Evolutionary conservation across 2,113 vertebrate genomes (phyloP).

Genomic region (Callionymus lyra): DNA sequence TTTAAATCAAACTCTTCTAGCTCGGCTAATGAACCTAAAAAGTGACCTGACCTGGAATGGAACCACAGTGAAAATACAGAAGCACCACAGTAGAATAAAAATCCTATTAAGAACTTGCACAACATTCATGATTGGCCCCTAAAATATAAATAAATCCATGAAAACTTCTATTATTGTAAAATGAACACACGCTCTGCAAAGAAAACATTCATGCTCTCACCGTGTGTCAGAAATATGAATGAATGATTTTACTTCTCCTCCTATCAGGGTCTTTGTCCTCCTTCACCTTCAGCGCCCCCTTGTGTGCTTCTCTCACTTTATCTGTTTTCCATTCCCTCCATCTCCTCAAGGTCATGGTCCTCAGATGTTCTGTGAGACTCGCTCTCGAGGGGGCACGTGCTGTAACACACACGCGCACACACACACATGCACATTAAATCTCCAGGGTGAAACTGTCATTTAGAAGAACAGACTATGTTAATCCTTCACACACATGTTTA

Average conservation of each 20-base stretch:
- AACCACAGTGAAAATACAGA: no score
- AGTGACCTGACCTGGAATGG: no score
- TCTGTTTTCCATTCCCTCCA: constrained; percentile 22
- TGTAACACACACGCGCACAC: constrained; percentile 5
- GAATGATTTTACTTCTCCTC: neutral
- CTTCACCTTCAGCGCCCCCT: constrained; percentile 14
- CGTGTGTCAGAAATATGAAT: neutral
- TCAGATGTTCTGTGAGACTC: constrained; percentile 38
- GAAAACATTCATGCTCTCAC: no score
- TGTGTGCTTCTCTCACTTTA: constrained; percentile 29
- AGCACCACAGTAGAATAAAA: no score
- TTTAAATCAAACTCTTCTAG: no score
- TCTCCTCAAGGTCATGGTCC: constrained; percentile 48
- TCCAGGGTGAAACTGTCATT: constrained; percentile 17
- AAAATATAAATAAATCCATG: no score
- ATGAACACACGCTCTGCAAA: no score
- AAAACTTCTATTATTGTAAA: no score
- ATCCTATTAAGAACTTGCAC: no score
- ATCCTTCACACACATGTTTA: no score
- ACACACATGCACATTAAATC: constrained; percentile 8
- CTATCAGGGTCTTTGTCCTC: constrained; percentile 4
- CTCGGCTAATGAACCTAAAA: no score
- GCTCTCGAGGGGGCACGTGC: constrained; percentile 18
- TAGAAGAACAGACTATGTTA: constrained; percentile 3
- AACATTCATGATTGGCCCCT: no score